phyloP scores from a whole-genome alignment of 2,888 invertebrate species.

The Hecatera dysodea region DNA sequence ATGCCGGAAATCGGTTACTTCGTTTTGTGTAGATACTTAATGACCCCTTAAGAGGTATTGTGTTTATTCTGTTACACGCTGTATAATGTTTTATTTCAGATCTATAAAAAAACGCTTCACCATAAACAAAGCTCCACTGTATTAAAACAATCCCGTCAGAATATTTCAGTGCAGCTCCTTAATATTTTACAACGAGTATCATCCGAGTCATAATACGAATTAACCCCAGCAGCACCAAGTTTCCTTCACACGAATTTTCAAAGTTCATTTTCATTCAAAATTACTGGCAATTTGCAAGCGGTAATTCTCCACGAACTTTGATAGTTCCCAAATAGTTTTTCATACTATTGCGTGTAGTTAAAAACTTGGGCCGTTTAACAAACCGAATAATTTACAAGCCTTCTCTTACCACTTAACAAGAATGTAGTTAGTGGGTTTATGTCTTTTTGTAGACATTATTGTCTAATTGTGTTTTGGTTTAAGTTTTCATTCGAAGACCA shows the following conservation, averaged over 20 bases:
- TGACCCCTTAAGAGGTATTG: no score
- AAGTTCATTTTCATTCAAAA: conserved; percentile 79
- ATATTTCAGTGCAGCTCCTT: conserved; percentile 38
- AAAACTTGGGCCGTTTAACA: conserved; percentile 71
- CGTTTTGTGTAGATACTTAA: no score
- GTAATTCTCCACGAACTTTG: conserved; percentile 78
- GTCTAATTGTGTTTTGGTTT: conserved; percentile 3
- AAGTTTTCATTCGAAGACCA: neutral
- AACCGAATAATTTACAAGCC: conserved; percentile 68
- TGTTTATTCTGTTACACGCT: no score
- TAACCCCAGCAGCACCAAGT: conserved; percentile 66
- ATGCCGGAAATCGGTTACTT: no score
- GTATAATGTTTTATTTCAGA: no score
- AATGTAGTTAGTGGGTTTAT: conserved; percentile 8
- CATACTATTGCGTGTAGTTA: conserved; percentile 76
- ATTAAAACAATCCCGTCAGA: conserved; percentile 31
- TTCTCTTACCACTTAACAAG: conserved; percentile 47
- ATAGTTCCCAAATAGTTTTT: conserved; percentile 82
- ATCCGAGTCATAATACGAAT: conserved; percentile 63
- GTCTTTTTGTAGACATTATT: conserved; percentile 5
- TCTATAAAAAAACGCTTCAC: neutral
- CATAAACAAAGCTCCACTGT: conserved; percentile 10
- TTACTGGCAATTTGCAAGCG: conserved; percentile 81
- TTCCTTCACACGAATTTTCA: conserved; percentile 76
- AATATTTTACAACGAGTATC: conserved; percentile 51